phyloP scores from a whole-genome alignment of 2,888 invertebrate genomes.

The Tolmerus cingulatus region DNA sequence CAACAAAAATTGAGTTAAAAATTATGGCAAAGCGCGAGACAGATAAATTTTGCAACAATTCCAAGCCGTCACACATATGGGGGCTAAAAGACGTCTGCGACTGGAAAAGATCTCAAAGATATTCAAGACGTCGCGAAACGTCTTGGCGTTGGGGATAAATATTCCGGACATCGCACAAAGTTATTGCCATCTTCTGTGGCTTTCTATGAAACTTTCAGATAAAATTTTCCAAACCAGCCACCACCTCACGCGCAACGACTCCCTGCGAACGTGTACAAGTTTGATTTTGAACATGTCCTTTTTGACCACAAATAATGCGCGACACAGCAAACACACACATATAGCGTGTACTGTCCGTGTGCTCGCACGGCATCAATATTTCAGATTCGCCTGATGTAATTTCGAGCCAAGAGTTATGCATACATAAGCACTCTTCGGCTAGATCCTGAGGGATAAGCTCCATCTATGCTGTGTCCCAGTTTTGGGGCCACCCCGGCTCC shows the following conservation, averaged over 20 bases:
- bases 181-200: constrained; percentile 3
- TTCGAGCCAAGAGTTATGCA: constrained; percentile 38
- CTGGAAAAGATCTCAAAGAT: neutral
- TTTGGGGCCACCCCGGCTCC: neutral
- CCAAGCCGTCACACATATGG: neutral
- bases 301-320: neutral
- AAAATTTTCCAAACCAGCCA: neutral
- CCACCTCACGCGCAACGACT: neutral
- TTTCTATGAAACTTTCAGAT: neutral
- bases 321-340: neutral
- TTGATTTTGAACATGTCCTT: constrained; percentile 5
- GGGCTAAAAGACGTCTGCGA: neutral
- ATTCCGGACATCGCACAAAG: constrained; percentile 31
- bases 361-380: constrained; percentile 39
- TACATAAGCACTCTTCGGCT: constrained; percentile 26
- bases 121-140: neutral
- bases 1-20: constrained; percentile 38
- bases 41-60: constrained; percentile 36
- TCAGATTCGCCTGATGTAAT: constrained; percentile 40
- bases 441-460: neutral
- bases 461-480: neutral
- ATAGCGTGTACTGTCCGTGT: neutral
- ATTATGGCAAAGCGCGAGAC: constrained; percentile 22
- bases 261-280: neutral
- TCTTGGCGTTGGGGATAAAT: neutral